phyloP scores from a whole-genome alignment of 64 coral and sea anemone genomes.

The Pachyseris speciosa region DNA sequence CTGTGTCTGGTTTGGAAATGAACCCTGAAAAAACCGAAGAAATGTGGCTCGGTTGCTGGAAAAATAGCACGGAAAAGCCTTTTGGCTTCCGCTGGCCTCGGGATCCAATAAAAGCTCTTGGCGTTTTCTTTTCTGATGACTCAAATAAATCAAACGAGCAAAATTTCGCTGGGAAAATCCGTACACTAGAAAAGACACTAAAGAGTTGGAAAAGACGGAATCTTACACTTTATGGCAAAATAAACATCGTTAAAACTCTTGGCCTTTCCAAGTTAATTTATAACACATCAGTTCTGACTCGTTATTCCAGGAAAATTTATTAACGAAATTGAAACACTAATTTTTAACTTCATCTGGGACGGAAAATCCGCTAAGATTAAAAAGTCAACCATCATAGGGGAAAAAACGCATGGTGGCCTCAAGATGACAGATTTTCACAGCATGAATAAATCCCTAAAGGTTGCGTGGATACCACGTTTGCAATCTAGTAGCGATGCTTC shows the following conservation, averaged over 20 bases:
- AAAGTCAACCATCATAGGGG: conserved; percentile 11
- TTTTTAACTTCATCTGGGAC: conserved; percentile 13
- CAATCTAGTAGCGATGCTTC: not conserved
- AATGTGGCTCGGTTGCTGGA: not conserved
- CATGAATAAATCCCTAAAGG: not conserved
- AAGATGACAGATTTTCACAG: conserved; percentile 20
- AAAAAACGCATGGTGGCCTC: conserved; percentile 3
- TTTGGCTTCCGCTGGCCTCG: not conserved
- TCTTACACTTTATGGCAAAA: not conserved
- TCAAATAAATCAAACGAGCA: not conserved
- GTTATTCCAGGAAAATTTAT: too few relatives aligned
- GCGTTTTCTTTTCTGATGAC: not conserved
- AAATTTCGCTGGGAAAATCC: not conserved
- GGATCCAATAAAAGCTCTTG: conserved; percentile 17
- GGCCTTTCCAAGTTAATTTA: conserved; percentile 7
- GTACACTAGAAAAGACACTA: not conserved
- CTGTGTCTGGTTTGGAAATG: not conserved
- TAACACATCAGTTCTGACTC: not conserved
- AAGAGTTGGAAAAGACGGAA: not conserved
- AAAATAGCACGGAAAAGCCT: not conserved
- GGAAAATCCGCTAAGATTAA: conserved; percentile 17
- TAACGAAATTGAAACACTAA: conserved; percentile 5
- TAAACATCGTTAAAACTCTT: conserved; percentile 10
- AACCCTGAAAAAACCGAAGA: not conserved
- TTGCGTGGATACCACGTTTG: not conserved